Evolutionary conservation across 2,888 invertebrate genomes (phyloP), one percentile per base, ranked within the genome.

Genomic region (Conops quadrifasciatus): DNA sequence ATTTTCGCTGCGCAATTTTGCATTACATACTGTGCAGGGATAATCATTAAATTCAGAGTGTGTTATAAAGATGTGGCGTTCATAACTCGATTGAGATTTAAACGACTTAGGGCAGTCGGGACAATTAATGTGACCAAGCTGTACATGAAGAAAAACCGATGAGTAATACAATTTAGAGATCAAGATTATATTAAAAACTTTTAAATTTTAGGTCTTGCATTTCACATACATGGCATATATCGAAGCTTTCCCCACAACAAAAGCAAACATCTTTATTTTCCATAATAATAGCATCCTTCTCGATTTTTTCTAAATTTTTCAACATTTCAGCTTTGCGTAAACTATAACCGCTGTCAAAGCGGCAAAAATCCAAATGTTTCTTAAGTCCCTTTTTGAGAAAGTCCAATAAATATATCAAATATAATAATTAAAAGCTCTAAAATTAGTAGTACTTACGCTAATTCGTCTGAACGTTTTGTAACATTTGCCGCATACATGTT

Each of bases 41-140:
- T 89, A 89, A 73, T 89, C 88, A 73, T 89, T 88, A 59, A 89
- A 88, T 49, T 89, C 89, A 62, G 91, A 90, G 83, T 95, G 94
- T 72, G 93, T 90, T 16, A 91, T 89, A 65, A 88, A 87, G 19
- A 88, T 84, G 83, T 95, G 94, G 9, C 90, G 88, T 62, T 89
- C 88, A 73, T 91, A 88, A 76, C 90, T 91, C 30, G 89, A 87
- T 80, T 90, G 88, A 47, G 91, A 89, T 79, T 91, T 90, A 80
- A 94, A 95, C 3, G 91, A 89, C 80, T 94, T 92, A 15, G 89
- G 88, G 79, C 95, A 95, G 75, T 90, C 85, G 3, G 84, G 83
- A 75, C 90, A 90, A 75, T 80, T 84, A 36, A 86, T 85, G 68
- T 85, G 83, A 2, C 86, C 86, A 71, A 82, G 75, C 87, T 87